Evolutionary conservation across 2,888 invertebrate species (phyloP), one percentile per base, ranked within the genome.

Genomic region (Caenorhabditis angaria): DNA sequence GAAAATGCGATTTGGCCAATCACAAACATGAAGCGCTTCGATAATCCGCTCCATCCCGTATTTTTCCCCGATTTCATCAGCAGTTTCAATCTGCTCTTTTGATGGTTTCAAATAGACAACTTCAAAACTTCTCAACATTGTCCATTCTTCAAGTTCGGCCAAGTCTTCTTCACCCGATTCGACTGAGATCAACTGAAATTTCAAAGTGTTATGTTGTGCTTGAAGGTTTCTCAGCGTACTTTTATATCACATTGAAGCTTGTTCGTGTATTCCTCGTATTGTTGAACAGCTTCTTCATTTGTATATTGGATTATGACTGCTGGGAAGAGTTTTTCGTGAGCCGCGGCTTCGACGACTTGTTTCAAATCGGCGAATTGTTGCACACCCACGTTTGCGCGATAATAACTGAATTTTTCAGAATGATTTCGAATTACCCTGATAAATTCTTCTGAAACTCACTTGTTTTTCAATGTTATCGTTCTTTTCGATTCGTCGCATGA

Each of bases 1-100:
- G 41, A n/a, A 27, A 4, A 41, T 24, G 29, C 70, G 20, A 29
- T 41, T 54, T 22, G 70, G 70, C 70, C 70, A 71, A 22, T 63
- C 53, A 56, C 66, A 66, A 0, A 71, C 61, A 8, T 59, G 14
- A 8, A 71, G 50, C 0, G 53, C 51, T 56, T 71, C 70, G 0
- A 66, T 35, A 20, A 71, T 10, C 25, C 70, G 54, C 0, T 60
- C 60, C 2, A 66, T 29, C 32, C 70, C 70, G 12, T 48, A 25
- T 51, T 59, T 60, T 32, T 71, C 70, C 0, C 20, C 22, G 2
- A 29, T 18, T 3, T 50, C 47, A 22, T 58, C 22, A 1, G 70
- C 62, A 2, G 61, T 57, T 18, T 18, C 27, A 0, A 50, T 24
- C 51, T 71, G 66, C 20, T 71, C 56, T 62, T 71, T 24, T 1